phyloP scores from a whole-genome alignment of 2,888 invertebrate genomes.

The Drosophila testacea region DNA sequence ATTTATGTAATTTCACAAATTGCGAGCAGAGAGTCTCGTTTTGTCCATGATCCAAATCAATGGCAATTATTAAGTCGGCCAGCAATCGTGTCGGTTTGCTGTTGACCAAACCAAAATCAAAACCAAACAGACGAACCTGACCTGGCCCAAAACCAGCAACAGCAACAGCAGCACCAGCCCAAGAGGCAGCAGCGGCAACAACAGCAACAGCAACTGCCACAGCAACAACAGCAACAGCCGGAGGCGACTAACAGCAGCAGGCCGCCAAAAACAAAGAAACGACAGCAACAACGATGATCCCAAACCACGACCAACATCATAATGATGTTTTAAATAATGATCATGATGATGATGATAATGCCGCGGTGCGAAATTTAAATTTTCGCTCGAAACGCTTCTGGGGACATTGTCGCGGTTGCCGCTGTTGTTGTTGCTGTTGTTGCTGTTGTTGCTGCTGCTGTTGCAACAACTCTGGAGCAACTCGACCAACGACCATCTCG shows the following conservation, averaged over 20 bases:
- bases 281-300: slow-evolving; percentile 46
- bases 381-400: slow-evolving; percentile 82
- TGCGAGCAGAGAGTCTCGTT: slow-evolving; percentile 58
- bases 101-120: slow-evolving; percentile 51
- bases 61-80: slow-evolving; percentile 77
- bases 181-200: slow-evolving; percentile 13
- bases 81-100: slow-evolving; percentile 65
- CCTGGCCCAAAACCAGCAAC: slow-evolving; percentile 50
- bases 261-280: slow-evolving; percentile 65
- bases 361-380: slow-evolving; percentile 82
- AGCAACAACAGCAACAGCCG: slow-evolving; percentile 36
- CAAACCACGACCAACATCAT: slow-evolving; percentile 48
- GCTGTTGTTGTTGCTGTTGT: slow-evolving; percentile 29
- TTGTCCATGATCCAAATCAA: slow-evolving; percentile 67
- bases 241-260: slow-evolving; percentile 36
- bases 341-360: slow-evolving; percentile 43
- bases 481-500: slow-evolving; percentile 39
- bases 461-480: slow-evolving; percentile 49
- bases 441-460: slow-evolving; percentile 35
- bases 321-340: slow-evolving; percentile 18
- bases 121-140: slow-evolving; percentile 46
- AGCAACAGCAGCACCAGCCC: slow-evolving; percentile 12
- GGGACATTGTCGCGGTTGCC: slow-evolving; percentile 71
- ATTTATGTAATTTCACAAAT: slow-evolving; percentile 82
- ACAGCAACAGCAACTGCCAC: slow-evolving; percentile 22